These are phyloP conservation scores for Tetragonisca angustula DNA, from an alignment of 2,888 invertebrate genomes.

Conservation along the genomic window DNA sequence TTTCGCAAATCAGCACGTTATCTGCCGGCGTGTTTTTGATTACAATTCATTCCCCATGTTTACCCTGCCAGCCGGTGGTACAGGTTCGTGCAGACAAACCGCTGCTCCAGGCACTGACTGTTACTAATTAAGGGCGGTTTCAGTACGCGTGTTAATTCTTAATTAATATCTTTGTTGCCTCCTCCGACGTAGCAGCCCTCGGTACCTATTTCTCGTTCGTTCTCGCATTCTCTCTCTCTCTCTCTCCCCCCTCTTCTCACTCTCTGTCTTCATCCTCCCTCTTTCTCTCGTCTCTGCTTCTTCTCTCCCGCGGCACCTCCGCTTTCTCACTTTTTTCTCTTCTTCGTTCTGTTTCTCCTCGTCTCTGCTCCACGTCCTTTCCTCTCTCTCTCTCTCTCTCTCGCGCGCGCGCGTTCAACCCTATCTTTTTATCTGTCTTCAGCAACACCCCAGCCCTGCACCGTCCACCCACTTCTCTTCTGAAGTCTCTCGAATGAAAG, in stretches of 20 bases:
- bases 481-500: constrained; percentile 69
- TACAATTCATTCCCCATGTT: constrained; percentile 61
- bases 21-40: constrained; percentile 49
- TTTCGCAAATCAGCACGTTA: constrained; percentile 30
- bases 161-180: constrained; percentile 81
- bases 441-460: constrained; percentile 53
- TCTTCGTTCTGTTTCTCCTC: constrained; percentile 22
- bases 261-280: constrained; percentile 4
- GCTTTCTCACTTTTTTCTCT: constrained; percentile 15
- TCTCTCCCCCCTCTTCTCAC: not conserved
- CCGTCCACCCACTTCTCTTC: constrained; percentile 59
- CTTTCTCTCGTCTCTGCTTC: constrained; percentile 27
- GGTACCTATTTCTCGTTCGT: constrained; percentile 51
- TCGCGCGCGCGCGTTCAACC: constrained; percentile 16
- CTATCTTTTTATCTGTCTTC: constrained; percentile 37
- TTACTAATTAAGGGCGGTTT: constrained; percentile 81
- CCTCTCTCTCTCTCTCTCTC: not conserved
- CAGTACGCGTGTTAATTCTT: constrained; percentile 81
- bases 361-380: constrained; percentile 29
- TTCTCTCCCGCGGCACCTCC: constrained; percentile 21
- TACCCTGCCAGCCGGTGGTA: constrained; percentile 56
- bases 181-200: constrained; percentile 71
- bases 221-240: constrained; percentile 18
- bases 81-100: constrained; percentile 59
- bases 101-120: constrained; percentile 77